Base-by-base conservation (phyloP, 2,113 vertebrate genomes). In the Terrapene triunguis region DNA sequence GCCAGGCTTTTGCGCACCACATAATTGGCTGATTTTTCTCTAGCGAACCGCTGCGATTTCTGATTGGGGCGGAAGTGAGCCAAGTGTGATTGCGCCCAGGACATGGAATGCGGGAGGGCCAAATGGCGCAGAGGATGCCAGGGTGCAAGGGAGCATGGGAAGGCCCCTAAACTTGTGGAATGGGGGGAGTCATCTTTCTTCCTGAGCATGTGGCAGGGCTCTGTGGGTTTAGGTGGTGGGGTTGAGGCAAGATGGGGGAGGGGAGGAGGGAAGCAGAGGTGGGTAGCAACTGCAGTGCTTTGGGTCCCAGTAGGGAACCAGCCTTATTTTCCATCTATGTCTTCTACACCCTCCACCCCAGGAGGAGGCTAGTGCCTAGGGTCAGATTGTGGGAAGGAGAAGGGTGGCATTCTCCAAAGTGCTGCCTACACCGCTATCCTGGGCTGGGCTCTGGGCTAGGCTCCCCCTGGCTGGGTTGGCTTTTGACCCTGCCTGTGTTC, bases 1-100 rank as follows among this genome's bases (percentile, higher is more conserved):
- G 96, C 96, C 82, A 65, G 96, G 74, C 96, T 96, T 97, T 97
- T 97, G 97, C 94, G 95, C 81, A 0, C 82, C 96, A 95, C 92
- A 96, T 94, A 96, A 97, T 95, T 96, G 96, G 94, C 94, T 93
- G 94, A 32, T 80, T 93, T 82, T 92, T 72, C 62, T 6, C 22
- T 53, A 65, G 83, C 57, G 29, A 83, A 57, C 65, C 16, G 29
- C 24, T 38, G 54, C 51, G 32, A 76, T 93, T 57, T 80, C 35
- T 53, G 90, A 74, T 72, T 53, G 27, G 54, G 8, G 84, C 82
- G 79, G 85, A 38, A 55, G 57, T 80, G 44, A 51, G 74, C 79
- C 29, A 86, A 92, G 89, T 89, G 79, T 83, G 96, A 62, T 83
- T 22, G 91, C 5, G 92, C 84, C 93, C 76, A 95, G 88, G 91